phyloP scores from a whole-genome alignment of 1,140 invertebrate species.

The Macrotrachela quadricornifera region DNA sequence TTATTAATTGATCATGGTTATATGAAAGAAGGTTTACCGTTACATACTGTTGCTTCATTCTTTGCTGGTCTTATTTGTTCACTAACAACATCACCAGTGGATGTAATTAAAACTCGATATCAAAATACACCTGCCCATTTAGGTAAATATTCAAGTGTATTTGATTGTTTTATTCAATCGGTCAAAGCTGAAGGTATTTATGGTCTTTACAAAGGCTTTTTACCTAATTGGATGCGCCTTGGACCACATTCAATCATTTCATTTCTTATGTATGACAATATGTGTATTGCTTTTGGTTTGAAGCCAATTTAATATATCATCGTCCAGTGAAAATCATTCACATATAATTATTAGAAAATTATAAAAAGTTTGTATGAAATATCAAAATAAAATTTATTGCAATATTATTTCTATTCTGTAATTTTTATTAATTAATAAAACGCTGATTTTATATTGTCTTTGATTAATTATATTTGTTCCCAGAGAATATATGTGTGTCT shows the following conservation, averaged over 20 bases:
- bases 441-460: no score
- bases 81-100: constrained; percentile 16
- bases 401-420: no score
- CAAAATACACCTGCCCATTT: constrained; percentile 2
- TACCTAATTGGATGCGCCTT: constrained; percentile 20
- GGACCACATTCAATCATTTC: constrained; percentile 18
- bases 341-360: no score
- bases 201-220: constrained; percentile 19
- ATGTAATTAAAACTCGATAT: constrained; percentile 17
- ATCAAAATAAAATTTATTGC: no score
- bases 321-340: no score
- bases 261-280: constrained; percentile 18
- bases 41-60: constrained; percentile 15
- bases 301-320: no score
- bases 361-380: no score
- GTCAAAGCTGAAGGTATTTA: constrained; percentile 13
- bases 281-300: constrained; percentile 14
- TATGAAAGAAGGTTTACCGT: constrained; percentile 13
- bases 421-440: no score
- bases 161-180: constrained; percentile 15
- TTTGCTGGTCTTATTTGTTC: constrained; percentile 15
- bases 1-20: constrained; percentile 12
- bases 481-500: no score
- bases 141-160: constrained; percentile 11
- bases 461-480: no score